A percentile compares a stretch with the other conserved stretches of the same genome.
Evolutionary conservation across 2,113 vertebrate species (phyloP).

Genomic region (Thomomys bottae): DNA sequence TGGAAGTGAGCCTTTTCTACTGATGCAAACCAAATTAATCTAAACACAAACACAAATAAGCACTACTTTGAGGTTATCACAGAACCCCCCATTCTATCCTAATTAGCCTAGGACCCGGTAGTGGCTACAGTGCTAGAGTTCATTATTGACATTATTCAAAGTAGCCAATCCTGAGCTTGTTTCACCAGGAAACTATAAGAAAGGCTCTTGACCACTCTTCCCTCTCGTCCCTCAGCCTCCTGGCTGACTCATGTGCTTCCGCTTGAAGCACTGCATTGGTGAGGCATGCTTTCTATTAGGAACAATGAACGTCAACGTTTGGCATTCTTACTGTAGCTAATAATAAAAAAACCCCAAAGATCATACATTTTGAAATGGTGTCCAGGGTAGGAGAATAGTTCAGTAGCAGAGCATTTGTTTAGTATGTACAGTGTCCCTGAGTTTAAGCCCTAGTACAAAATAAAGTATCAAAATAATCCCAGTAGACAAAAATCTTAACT

Average conservation of each 20-base stretch:
- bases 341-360: not conserved
- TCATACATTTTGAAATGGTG: not conserved
- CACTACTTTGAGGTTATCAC: not conserved
- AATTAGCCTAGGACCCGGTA: not conserved
- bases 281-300: not conserved
- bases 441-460: not conserved
- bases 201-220: not conserved
- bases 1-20: not conserved
- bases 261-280: fast-evolving
- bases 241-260: not conserved
- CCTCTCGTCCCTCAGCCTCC: not conserved
- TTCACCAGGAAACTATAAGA: not conserved
- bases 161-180: not conserved
- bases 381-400: not conserved
- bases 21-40: not conserved
- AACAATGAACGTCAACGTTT: not conserved
- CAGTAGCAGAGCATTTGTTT: not conserved
- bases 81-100: not conserved
- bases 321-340: not conserved
- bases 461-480: not conserved
- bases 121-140: not conserved
- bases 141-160: constrained; percentile 21
- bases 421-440: too few species aligned
- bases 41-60: not conserved
- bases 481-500: not conserved